phyloP scores from a whole-genome alignment of 37 sponge, comb jelly and placozoan species.

The Lycopodina hypogea region DNA sequence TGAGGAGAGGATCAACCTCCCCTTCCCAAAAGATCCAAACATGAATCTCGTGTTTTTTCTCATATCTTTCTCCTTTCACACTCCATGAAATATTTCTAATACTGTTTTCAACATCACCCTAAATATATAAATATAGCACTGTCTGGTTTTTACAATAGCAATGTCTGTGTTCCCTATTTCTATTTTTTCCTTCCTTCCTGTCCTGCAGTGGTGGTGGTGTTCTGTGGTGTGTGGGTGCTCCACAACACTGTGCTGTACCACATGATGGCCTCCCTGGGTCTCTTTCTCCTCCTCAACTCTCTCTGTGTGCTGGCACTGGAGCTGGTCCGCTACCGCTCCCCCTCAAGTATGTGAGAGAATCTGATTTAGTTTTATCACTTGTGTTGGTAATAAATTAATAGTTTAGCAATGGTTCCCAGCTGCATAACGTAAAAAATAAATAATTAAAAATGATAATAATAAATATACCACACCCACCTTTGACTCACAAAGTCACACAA shows the following conservation, averaged over 20 bases:
- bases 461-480: too few relatives aligned
- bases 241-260: background rate
- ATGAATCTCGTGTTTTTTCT: background rate
- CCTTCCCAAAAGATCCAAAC: too few relatives aligned
- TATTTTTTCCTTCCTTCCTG: background rate
- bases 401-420: too few relatives aligned
- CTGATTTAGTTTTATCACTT: too few relatives aligned
- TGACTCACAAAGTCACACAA: too few relatives aligned
- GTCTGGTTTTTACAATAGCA: background rate
- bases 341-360: too few relatives aligned
- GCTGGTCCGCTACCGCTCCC: too few relatives aligned
- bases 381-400: too few relatives aligned
- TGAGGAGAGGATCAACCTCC: too few relatives aligned
- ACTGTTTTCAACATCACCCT: background rate
- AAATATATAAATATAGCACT: background rate
- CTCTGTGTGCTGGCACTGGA: slow-evolving; percentile 6
- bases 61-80: background rate
- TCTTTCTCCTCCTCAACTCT: slow-evolving; percentile 2
- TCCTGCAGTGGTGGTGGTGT: slow-evolving; percentile 15
- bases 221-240: slow-evolving; percentile 18
- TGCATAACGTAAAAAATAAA: too few relatives aligned
- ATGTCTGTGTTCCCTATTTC: too few relatives aligned
- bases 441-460: too few relatives aligned
- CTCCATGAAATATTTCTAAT: background rate
- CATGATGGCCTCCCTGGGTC: slow-evolving; percentile 8